These are phyloP conservation scores for Harmothoe impar DNA, from an alignment of 2,888 invertebrate species.

Conservation along the genomic window DNA sequence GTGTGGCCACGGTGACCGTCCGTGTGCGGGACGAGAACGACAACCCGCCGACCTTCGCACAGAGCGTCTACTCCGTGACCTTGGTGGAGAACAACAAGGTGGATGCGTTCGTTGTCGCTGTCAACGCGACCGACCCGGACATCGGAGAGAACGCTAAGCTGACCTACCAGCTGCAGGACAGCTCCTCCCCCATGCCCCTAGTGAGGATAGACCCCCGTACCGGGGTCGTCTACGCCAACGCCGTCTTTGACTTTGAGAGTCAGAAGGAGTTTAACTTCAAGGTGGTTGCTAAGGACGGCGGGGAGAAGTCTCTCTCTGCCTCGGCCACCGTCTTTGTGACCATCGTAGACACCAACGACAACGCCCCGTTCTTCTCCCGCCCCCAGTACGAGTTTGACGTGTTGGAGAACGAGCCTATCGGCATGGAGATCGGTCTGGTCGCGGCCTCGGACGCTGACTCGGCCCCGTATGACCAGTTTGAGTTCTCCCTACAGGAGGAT, in stretches of 20 bases:
- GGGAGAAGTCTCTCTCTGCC: constrained; percentile 91
- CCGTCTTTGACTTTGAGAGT: constrained; percentile 58
- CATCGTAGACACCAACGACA: constrained; percentile 66
- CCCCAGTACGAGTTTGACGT: constrained; percentile 60
- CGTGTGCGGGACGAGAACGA: constrained; percentile 60
- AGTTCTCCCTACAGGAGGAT: constrained; percentile 20
- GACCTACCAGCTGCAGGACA: constrained; percentile 21
- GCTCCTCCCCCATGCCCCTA: constrained; percentile 31
- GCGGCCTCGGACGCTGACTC: constrained; percentile 60
- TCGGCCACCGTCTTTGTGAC: constrained; percentile 88
- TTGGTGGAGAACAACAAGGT: constrained; percentile 58
- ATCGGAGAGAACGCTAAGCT: neutral
- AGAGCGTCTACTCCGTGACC: constrained; percentile 22
- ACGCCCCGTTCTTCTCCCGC: constrained; percentile 64
- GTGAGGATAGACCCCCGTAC: constrained; percentile 32
- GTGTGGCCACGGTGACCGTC: constrained; percentile 41
- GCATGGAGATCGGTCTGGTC: constrained; percentile 63
- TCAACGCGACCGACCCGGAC: constrained; percentile 62
- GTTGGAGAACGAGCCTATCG: constrained; percentile 67
- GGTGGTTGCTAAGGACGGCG: constrained; percentile 94
- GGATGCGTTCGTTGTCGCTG: constrained; percentile 26
- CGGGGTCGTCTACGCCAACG: constrained; percentile 44
- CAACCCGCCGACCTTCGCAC: constrained; percentile 38
- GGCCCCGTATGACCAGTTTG: constrained; percentile 51
- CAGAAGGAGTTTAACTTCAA: constrained; percentile 79